A percentile compares a stretch with the other conserved stretches of the same genome.
Conservation (phyloP, 1,140 invertebrate genomes). For the Plutomurus gul region DNA sequence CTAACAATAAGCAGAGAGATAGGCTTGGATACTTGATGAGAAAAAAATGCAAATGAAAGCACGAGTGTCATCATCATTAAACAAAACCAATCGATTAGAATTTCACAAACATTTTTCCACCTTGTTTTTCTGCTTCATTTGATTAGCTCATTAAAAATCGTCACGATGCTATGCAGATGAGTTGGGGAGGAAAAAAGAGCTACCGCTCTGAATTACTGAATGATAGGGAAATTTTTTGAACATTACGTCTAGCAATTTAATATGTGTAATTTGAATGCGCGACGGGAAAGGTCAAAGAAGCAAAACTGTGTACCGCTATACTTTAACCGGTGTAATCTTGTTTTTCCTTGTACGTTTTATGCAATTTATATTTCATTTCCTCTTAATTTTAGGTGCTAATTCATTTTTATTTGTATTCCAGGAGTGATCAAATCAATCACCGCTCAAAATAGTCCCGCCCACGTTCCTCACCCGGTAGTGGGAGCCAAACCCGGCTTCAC, state of each 20-base stretch:
- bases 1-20: not conserved
- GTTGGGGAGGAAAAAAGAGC: not conserved
- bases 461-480: constrained; percentile 31
- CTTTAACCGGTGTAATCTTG: not conserved
- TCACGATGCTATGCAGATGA: too few relatives aligned
- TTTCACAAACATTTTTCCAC: not conserved
- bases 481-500: constrained; percentile 34
- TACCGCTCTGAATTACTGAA: too few relatives aligned
- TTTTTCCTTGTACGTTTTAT: not conserved
- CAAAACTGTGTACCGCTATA: too few relatives aligned
- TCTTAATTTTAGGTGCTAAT: not conserved
- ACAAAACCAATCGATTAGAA: constrained; percentile 18
- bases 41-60: constrained; percentile 15
- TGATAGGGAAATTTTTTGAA: not conserved
- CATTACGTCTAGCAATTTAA: not conserved
- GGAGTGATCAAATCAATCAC: not conserved
- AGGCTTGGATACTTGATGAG: too few relatives aligned
- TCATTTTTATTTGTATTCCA: constrained; percentile 29
- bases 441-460: constrained; percentile 32
- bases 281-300: too few relatives aligned
- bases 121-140: not conserved
- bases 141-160: not conserved
- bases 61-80: constrained; percentile 25
- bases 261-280: too few relatives aligned
- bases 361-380: not conserved